Base-by-base conservation (phyloP, 2,797 vertebrate species). In the Cichlasoma orientale region DNA sequence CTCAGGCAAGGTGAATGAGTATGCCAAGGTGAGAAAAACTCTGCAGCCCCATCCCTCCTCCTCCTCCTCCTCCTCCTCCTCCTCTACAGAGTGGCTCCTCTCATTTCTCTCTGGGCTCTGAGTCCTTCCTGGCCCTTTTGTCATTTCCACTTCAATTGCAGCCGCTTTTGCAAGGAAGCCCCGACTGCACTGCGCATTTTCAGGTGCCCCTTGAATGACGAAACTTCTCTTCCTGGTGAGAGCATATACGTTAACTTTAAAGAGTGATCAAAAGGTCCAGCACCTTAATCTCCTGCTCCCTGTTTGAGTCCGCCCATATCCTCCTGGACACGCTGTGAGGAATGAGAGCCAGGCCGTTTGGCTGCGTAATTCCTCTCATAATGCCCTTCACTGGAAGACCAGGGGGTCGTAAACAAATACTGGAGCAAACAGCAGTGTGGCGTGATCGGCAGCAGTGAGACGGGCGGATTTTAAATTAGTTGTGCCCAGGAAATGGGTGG, bases 111-210 rank as follows among this genome's bases (percentile, higher is more conserved):
- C 33, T 36, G 7, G 33, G 33, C 33, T 36, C 33, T 36, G 33
- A 36, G 52, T 36, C 33, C 33, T 36, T 36, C 33, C 33, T 36
- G 33, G 33, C 33, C 33, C 63, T 80, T 88, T 87, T 89, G 85
- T 89, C 90, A 91, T 89, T 92, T 89, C 89, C 90, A 86, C 90
- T 89, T 90, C 87, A 85, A 89, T 88, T 90, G 91, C 78, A 79
- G 77, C 84, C 74, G 14, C 41, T 78, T 80, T 75, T 0, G 38
- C 52, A n/a, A 29, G 7, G 73, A 53, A 66, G 77, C 68, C 78
- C 78, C 57, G 16, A 29, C 87, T 38, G 86, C 86, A 80, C 82
- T 82, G 88, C 68, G 55, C 72, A 83, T 87, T 89, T 92, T 55
- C 70, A 80, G 69, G 25, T 74, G 80, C 75, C 83, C 72, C 85